These are phyloP conservation scores for Zootermopsis nevadensis DNA, from an alignment of 2,888 invertebrate genomes.

Conservation along the genomic window DNA sequence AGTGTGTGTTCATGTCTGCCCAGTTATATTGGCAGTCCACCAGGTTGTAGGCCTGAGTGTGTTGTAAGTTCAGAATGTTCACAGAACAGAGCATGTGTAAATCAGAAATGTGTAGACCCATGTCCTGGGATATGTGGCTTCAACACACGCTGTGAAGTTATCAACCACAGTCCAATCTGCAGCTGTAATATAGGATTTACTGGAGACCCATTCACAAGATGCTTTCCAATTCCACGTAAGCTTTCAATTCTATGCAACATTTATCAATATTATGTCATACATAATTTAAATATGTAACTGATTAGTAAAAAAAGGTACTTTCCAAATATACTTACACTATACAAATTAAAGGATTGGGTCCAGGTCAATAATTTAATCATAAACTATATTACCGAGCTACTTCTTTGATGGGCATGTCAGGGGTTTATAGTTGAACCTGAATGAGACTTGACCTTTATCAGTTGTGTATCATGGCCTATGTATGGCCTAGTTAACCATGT, in stretches of 20 bases:
- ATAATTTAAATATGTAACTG: too few relatives aligned
- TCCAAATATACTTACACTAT: too few relatives aligned
- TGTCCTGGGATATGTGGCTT: constrained; percentile 79
- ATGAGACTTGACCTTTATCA: too few relatives aligned
- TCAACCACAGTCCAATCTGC: constrained; percentile 81
- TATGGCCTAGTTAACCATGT: too few relatives aligned
- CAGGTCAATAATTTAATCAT: too few relatives aligned
- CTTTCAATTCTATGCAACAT: background rate
- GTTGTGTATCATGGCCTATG: too few relatives aligned
- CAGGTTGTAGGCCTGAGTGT: constrained; percentile 79
- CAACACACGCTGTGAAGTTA: constrained; percentile 78
- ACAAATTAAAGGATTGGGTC: too few relatives aligned
- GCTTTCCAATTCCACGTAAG: constrained; percentile 10
- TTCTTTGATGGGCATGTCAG: too few relatives aligned
- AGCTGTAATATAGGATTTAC: constrained; percentile 74
- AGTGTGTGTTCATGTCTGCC: constrained; percentile 77
- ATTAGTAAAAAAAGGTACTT: too few relatives aligned
- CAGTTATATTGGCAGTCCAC: constrained; percentile 73
- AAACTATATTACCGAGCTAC: too few relatives aligned
- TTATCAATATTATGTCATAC: too few relatives aligned
- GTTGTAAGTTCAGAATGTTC: constrained; percentile 78
- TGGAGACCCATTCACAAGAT: constrained; percentile 68
- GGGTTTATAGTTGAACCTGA: too few relatives aligned
- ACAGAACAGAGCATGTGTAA: constrained; percentile 75
- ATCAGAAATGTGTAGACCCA: constrained; percentile 77